Evolutionary conservation across 1,140 invertebrate genomes (phyloP).

Genomic region (Solen grandis): DNA sequence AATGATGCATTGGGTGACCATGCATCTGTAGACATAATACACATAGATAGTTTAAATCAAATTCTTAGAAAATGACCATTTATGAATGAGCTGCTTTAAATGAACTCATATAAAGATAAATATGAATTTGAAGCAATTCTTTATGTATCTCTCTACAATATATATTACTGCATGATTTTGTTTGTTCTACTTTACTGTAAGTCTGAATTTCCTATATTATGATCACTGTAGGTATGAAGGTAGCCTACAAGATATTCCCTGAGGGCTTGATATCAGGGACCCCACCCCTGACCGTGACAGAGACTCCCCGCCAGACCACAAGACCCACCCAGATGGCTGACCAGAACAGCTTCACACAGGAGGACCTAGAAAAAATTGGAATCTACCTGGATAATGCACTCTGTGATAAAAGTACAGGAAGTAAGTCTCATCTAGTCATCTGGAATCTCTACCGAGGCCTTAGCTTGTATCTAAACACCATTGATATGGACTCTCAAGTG

Average conservation of each 20-base stretch:
- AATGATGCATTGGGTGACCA: too few species aligned
- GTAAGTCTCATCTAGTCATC: too few species aligned
- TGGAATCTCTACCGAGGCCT: background rate
- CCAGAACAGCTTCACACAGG: conserved; percentile 64
- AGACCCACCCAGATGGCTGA: conserved; percentile 45
- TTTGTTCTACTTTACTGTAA: too few species aligned
- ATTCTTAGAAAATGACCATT: too few species aligned
- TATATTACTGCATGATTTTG: too few species aligned
- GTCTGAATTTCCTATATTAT: too few species aligned
- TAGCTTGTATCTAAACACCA: background rate
- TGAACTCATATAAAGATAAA: too few species aligned
- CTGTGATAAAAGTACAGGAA: conserved; percentile 70
- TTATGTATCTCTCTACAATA: too few species aligned
- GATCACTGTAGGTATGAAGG: conserved; percentile 77
- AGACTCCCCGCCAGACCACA: conserved; percentile 60
- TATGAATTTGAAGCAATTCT: too few species aligned
- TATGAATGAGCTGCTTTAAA: too few species aligned
- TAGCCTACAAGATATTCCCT: conserved; percentile 78
- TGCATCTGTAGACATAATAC: too few species aligned
- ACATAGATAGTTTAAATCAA: too few species aligned
- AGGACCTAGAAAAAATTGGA: conserved; percentile 73
- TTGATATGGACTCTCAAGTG: background rate
- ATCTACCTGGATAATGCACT: conserved; percentile 72
- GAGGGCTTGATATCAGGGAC: conserved; percentile 78
- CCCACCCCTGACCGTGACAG: conserved; percentile 63